These are phyloP conservation scores for Porites australiensis DNA, from an alignment of 64 coral and sea anemone genomes.

Conservation along the genomic window DNA sequence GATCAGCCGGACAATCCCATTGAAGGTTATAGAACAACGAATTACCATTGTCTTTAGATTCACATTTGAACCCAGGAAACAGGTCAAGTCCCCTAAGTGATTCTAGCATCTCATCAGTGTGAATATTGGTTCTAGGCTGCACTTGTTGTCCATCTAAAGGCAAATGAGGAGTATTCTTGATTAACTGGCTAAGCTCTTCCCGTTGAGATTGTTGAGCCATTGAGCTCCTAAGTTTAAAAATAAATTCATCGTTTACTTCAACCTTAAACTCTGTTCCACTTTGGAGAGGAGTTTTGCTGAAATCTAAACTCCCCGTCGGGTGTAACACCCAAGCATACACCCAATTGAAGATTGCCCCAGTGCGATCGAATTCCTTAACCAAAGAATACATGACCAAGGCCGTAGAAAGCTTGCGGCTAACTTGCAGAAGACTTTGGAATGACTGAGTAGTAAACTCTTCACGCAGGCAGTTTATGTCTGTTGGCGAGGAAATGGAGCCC, in stretches of 20 bases:
- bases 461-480: neutral
- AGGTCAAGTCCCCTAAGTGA: neutral
- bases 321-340: constrained; percentile 62
- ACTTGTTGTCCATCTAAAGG: neutral
- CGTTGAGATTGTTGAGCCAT: constrained; percentile 22
- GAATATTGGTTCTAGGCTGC: neutral
- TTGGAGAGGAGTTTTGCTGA: constrained; percentile 60
- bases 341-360: constrained; percentile 18
- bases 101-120: neutral
- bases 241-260: constrained; percentile 37
- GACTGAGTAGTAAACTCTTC: constrained; percentile 47
- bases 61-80: too few relatives aligned
- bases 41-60: too few relatives aligned
- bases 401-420: constrained; percentile 45
- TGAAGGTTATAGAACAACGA: too few relatives aligned
- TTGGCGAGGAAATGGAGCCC: neutral
- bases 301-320: constrained; percentile 48
- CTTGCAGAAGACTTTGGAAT: constrained; percentile 39
- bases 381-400: constrained; percentile 70
- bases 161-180: neutral
- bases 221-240: constrained; percentile 53
- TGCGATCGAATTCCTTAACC: constrained; percentile 47
- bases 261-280: constrained; percentile 26
- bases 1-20: too few relatives aligned
- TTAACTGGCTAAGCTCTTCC: neutral